Evolutionary conservation across 2,113 vertebrate species (phyloP).

Genomic region (pig (Sus scrofa)): T2T-Sscrofa CM000812.6:264278501-264279000

Average conservation of each 20-base stretch:
- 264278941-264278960: slow-evolving; percentile 33
- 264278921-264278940: not conserved
- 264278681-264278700: not conserved
- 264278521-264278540: not conserved
- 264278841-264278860: not conserved
- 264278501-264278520: not conserved
- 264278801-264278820: not conserved
- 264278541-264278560: not conserved
- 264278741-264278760: slow-evolving; percentile 38
- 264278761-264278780: slow-evolving; percentile 45
- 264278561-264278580: not conserved
- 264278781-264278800: slow-evolving; percentile 3
- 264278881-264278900: not conserved
- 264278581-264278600: not conserved
- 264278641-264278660: not conserved
- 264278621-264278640: not conserved
- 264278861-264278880: not conserved
- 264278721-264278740: not conserved
- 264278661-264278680: slow-evolving; percentile 17
- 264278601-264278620: not conserved
- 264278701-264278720: not conserved
- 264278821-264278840: not conserved
- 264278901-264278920: slow-evolving; percentile 38
- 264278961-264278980: not conserved
- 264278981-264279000: slow-evolving; percentile 22